Evolutionary conservation across 2,888 invertebrate species (phyloP).

Genomic region (Drosophila hawaiiensis): DNA sequence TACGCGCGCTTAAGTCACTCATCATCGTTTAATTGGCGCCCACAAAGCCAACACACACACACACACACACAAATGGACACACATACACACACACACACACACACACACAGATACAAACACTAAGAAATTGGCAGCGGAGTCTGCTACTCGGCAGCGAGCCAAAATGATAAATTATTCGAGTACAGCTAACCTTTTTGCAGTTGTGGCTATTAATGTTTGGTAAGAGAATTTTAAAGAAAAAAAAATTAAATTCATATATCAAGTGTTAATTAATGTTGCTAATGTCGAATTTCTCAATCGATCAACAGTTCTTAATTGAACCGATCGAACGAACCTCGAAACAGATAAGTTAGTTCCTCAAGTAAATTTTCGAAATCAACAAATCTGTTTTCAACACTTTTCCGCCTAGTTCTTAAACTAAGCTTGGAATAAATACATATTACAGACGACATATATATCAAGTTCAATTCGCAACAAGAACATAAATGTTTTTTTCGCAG

Average conservation of each 20-base stretch:
- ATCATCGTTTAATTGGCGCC: conserved; percentile 11
- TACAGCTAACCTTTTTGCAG: background rate
- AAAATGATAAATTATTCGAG: conserved; percentile 9
- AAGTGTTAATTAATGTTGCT: background rate
- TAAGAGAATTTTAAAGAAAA: background rate
- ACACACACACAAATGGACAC: background rate
- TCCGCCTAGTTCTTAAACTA: background rate
- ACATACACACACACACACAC: background rate
- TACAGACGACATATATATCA: background rate
- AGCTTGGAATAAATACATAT: background rate
- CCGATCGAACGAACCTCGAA: background rate
- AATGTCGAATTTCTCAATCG: background rate
- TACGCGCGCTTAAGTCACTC: conserved; percentile 10
- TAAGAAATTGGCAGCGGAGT: background rate
- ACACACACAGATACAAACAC: background rate
- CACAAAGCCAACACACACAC: background rate
- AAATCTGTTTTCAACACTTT: background rate
- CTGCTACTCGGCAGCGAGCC: background rate
- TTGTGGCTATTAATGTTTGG: background rate
- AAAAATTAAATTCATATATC: background rate
- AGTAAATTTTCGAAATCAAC: background rate
- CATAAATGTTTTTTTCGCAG: background rate
- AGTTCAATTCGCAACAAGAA: background rate
- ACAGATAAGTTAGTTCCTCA: background rate
- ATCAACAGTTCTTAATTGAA: background rate